Conservation (phyloP, 2,113 vertebrate species). For the Asarcornis scutulata region DNA sequence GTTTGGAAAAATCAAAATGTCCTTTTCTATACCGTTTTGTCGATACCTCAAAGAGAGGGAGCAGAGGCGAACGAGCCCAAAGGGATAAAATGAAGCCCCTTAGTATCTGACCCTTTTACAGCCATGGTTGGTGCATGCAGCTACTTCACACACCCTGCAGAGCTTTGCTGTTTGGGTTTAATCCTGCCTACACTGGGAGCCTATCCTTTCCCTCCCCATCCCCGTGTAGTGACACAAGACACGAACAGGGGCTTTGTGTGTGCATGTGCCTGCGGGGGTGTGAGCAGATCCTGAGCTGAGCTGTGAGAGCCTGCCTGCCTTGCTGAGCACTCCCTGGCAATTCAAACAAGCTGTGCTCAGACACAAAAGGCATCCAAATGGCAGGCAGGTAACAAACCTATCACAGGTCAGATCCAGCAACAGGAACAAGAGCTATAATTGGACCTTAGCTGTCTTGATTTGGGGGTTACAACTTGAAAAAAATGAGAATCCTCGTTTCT, state of each 20-base stretch:
- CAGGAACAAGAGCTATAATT: neutral
- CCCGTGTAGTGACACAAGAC: neutral
- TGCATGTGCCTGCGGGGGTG: neutral
- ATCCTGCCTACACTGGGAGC: neutral
- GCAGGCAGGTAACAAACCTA: neutral
- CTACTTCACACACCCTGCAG: neutral
- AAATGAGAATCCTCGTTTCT: neutral
- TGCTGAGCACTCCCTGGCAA: neutral
- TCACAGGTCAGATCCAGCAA: neutral
- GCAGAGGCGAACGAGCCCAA: neutral
- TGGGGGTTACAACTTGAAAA: neutral
- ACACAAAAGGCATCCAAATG: rapidly evolving
- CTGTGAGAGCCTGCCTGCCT: neutral
- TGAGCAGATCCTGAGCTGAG: neutral
- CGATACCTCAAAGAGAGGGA: neutral
- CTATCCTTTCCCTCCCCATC: neutral
- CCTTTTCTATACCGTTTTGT: neutral
- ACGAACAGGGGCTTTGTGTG: neutral
- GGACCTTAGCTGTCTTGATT: neutral
- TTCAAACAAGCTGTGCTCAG: neutral
- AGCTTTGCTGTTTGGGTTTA: conserved; percentile 15
- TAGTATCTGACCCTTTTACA: conserved; percentile 38
- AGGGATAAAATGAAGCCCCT: neutral
- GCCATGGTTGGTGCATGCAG: conserved; percentile 43
- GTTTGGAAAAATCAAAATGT: neutral